Conservation (phyloP, 2,113 vertebrate species). For the Protobothrops flavoviridis region DNA sequence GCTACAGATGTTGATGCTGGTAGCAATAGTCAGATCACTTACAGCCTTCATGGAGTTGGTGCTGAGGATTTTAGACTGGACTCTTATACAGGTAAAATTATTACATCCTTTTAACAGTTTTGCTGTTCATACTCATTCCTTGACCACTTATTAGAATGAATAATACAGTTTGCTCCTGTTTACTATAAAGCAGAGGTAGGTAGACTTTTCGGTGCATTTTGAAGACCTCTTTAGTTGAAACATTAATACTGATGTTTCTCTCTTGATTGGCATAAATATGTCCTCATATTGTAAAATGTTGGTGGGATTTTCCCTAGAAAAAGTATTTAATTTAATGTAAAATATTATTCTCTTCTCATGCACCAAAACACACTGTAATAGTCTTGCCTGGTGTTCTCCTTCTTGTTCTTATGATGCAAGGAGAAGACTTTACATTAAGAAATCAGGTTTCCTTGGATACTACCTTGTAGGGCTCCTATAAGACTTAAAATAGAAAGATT, state of each 20-base stretch:
- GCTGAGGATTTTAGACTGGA: constrained; percentile 87
- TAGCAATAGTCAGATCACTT: constrained; percentile 85
- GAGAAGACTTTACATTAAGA: neutral
- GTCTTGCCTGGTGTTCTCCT: neutral
- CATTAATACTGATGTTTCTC: neutral
- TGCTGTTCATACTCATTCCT: neutral
- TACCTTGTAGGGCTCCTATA: neutral
- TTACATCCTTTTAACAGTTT: neutral
- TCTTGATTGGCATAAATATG: neutral
- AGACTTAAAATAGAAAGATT: neutral
- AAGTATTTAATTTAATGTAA: neutral
- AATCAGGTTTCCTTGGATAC: neutral
- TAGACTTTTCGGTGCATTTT: constrained; percentile 6
- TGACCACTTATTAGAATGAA: neutral
- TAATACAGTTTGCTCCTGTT: neutral
- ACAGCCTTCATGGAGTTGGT: constrained; percentile 85
- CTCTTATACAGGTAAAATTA: constrained; percentile 80
- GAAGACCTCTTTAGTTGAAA: neutral
- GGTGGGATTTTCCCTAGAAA: neutral
- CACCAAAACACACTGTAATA: neutral
- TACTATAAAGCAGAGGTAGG: neutral
- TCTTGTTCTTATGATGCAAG: neutral
- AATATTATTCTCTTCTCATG: neutral
- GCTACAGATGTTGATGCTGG: constrained; percentile 84
- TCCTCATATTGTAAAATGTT: neutral